Evolutionary conservation across 2,888 invertebrate species (phyloP).

Genomic region (Meliscaeva auricollis): DNA sequence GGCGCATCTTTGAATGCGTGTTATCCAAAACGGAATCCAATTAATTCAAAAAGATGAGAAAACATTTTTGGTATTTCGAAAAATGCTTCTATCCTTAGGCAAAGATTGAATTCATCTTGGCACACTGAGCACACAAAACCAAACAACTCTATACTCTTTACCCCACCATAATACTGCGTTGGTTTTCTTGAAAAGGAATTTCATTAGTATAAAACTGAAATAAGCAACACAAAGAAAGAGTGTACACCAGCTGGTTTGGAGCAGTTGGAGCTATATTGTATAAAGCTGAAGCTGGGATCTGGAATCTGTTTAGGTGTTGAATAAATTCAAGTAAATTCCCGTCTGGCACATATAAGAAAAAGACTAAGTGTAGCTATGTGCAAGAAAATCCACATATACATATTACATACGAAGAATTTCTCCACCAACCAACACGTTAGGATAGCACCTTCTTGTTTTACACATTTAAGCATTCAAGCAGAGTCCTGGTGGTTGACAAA

Average conservation of each 20-base stretch:
- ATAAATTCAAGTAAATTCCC: slow-evolving; percentile 19
- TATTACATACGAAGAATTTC: neutral
- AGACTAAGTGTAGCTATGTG: no score
- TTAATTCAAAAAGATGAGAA: slow-evolving; percentile 26
- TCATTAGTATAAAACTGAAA: slow-evolving; percentile 25
- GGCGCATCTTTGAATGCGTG: slow-evolving; percentile 6
- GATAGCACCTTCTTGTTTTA: neutral
- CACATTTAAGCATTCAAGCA: slow-evolving; percentile 13
- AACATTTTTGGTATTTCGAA: slow-evolving; percentile 9
- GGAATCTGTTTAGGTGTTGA: slow-evolving; percentile 13
- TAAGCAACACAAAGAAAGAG: slow-evolving; percentile 12
- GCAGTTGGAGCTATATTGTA: neutral
- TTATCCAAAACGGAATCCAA: slow-evolving; percentile 29
- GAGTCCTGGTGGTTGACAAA: slow-evolving; percentile 29
- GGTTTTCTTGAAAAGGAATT: neutral
- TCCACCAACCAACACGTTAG: neutral
- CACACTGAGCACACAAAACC: neutral
- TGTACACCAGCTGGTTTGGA: slow-evolving; percentile 14
- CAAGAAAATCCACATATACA: neutral
- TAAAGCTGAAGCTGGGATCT: neutral
- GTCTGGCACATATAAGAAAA: slow-evolving; percentile 6
- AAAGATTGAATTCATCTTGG: slow-evolving; percentile 24
- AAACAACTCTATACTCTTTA: no score
- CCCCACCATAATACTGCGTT: neutral
- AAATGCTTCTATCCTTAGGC: neutral